Percentiles rank a stretch among this genome's conserved stretches.
These are phyloP conservation scores for Pachyuromys duprasi DNA, from an alignment of 2,797 vertebrate species.

Conservation along the genomic window DNA sequence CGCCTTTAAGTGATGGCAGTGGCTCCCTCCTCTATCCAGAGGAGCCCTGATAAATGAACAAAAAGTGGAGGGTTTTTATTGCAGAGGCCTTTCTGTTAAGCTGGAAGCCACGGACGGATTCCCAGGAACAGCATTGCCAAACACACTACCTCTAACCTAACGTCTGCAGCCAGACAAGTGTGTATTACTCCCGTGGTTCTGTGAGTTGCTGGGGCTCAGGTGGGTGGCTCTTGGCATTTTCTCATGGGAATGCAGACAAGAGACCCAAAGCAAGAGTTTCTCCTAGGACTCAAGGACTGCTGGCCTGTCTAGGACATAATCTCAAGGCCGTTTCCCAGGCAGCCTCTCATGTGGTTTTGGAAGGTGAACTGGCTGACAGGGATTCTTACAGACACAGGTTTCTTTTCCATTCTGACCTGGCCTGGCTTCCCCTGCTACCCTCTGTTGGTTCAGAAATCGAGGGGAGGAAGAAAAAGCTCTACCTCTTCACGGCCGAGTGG, in stretches of 20 bases:
- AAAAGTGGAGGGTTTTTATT: background rate
- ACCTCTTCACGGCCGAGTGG: background rate
- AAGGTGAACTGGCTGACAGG: background rate
- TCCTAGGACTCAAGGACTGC: background rate
- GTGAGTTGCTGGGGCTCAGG: background rate
- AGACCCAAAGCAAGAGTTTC: background rate
- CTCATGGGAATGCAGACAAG: background rate
- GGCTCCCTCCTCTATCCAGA: background rate
- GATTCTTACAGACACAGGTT: background rate
- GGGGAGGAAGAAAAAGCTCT: background rate
- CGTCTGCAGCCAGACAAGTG: background rate
- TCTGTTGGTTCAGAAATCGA: background rate
- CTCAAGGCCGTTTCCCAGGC: background rate
- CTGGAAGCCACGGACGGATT: background rate
- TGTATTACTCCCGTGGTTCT: background rate
- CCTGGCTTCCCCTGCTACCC: background rate
- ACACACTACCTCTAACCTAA: background rate
- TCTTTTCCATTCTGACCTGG: background rate
- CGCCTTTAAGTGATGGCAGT: accelerated
- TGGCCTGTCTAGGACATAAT: background rate
- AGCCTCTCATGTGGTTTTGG: background rate
- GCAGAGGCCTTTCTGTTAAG: background rate
- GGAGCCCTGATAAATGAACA: background rate
- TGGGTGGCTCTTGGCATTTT: background rate
- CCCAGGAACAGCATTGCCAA: background rate